phyloP scores from a whole-genome alignment of 1,140 invertebrate genomes.

The Drosophila funebris region DNA sequence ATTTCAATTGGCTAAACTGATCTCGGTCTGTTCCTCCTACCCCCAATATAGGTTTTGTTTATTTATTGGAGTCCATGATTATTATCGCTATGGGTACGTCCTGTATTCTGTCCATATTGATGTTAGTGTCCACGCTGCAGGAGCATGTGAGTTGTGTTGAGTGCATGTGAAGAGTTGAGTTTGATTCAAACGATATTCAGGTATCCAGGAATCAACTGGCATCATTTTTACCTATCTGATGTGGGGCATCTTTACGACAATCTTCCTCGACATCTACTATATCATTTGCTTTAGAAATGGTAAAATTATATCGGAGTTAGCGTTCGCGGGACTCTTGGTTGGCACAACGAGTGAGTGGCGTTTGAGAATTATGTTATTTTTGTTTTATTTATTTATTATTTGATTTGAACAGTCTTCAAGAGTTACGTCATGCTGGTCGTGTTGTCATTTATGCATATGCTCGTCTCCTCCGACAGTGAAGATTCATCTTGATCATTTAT shows the following conservation, averaged over 20 bases:
- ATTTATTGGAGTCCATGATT: constrained; percentile 19
- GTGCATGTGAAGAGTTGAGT: neutral
- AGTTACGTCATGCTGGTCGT: constrained; percentile 36
- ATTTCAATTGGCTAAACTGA: no score
- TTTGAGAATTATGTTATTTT: neutral
- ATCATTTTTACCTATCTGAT: constrained; percentile 37
- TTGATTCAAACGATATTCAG: neutral
- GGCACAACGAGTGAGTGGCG: constrained; percentile 14
- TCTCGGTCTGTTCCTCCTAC: no score
- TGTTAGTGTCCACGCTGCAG: constrained; percentile 27
- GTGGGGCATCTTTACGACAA: constrained; percentile 19
- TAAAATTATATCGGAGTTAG: neutral
- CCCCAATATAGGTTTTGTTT: constrained; percentile 19
- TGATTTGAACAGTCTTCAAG: constrained; percentile 23
- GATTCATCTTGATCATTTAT: constrained; percentile 13
- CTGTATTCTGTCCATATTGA: neutral
- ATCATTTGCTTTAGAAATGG: neutral
- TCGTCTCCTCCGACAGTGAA: constrained; percentile 19
- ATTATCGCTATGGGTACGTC: constrained; percentile 10
- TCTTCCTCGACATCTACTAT: constrained; percentile 1
- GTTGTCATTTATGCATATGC: constrained; percentile 22
- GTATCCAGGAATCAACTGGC: constrained; percentile 32
- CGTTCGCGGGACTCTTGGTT: neutral
- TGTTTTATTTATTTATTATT: neutral
- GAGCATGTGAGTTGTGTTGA: constrained; percentile 18